Evolutionary conservation across 2,797 vertebrate species (phyloP).

Genomic region (Emys orbicularis): DNA sequence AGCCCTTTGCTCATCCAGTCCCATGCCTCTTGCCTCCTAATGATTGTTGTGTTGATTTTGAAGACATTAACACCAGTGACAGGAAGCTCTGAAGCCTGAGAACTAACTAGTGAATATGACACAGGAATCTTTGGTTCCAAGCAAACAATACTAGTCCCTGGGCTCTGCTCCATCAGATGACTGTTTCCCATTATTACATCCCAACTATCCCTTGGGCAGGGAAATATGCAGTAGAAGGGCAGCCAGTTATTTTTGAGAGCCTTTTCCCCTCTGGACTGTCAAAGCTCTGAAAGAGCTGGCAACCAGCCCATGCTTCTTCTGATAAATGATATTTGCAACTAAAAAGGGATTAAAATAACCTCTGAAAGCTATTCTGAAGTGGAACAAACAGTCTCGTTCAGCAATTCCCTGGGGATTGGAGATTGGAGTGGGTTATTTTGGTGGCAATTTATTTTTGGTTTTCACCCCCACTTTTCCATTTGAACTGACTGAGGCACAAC

Average conservation of each 20-base stretch:
- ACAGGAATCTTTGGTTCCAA: neutral
- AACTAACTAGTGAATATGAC: conserved; percentile 32
- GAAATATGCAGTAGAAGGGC: conserved; percentile 4
- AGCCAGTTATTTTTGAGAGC: conserved; percentile 45
- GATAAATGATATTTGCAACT: conserved; percentile 64
- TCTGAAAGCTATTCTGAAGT: conserved; percentile 51
- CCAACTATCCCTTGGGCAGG: conserved; percentile 16
- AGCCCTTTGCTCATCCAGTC: neutral
- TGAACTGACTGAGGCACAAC: conserved; percentile 5
- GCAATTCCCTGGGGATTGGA: conserved; percentile 40
- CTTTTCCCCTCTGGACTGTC: conserved; percentile 32
- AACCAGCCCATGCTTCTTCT: conserved; percentile 47
- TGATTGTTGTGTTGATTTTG: conserved; percentile 20
- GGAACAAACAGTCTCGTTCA: conserved; percentile 53
- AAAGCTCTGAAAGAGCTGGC: conserved; percentile 57
- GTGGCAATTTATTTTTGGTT: conserved; percentile 51
- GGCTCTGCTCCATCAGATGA: conserved; percentile 21
- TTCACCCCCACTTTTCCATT: conserved; percentile 47
- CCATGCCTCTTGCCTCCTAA: neutral
- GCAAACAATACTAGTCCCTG: conserved; percentile 5
- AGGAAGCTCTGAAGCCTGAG: conserved; percentile 47
- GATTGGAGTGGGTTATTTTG: conserved; percentile 43
- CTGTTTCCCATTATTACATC: conserved; percentile 6
- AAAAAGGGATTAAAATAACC: conserved; percentile 64
- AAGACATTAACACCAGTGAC: conserved; percentile 13